phyloP scores from a whole-genome alignment of 2,113 vertebrate genomes.

The Heptranchias perlo region DNA sequence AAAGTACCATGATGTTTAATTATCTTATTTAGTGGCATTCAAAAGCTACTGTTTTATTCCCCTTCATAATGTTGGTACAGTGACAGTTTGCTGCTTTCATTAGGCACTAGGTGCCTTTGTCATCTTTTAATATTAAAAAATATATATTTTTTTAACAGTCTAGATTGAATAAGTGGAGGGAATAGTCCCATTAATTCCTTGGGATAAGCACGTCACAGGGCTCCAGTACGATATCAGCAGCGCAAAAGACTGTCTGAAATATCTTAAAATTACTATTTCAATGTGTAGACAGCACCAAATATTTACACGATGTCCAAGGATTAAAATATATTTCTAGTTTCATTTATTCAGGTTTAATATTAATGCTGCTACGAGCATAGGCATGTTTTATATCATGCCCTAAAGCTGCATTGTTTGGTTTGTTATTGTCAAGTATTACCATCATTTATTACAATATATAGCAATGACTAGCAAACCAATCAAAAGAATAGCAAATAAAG shows the following conservation, averaged over 20 bases:
- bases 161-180: too few relatives aligned
- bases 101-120: neutral
- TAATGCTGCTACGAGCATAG: neutral
- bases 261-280: neutral
- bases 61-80: neutral
- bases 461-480: neutral
- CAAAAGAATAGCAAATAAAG: neutral
- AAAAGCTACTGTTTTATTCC: neutral
- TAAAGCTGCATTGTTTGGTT: neutral
- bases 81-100: neutral
- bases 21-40: neutral
- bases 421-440: neutral
- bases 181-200: neutral
- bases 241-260: neutral
- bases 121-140: neutral
- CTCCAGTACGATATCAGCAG: neutral
- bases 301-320: neutral
- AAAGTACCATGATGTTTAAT: neutral
- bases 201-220: neutral
- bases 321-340: neutral
- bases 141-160: too few relatives aligned
- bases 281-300: neutral
- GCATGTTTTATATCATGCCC: neutral
- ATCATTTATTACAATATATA: neutral
- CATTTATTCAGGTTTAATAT: neutral